A percentile compares a stretch with the other conserved stretches of the same genome.
phyloP scores from a whole-genome alignment of 2,113 vertebrate genomes.

The Myocastor coypus region DNA sequence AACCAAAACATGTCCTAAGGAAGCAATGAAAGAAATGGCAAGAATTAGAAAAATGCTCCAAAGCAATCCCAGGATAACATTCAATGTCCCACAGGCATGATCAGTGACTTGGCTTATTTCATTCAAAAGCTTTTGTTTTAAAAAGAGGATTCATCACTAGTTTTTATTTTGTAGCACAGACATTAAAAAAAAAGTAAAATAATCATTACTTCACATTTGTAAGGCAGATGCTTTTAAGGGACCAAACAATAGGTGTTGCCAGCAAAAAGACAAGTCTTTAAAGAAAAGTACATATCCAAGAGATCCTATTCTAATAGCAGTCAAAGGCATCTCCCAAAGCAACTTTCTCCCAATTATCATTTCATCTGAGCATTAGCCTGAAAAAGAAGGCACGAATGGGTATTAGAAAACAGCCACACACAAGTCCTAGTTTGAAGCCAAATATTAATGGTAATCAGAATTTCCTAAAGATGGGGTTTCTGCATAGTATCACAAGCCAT shows the following conservation, averaged over 20 bases:
- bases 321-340: background rate
- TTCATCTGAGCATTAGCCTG: background rate
- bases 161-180: slow-evolving; percentile 7
- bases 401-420: background rate
- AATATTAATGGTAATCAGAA: background rate
- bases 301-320: background rate
- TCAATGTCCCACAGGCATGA: background rate
- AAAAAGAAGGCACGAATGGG: background rate
- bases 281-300: background rate
- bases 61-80: background rate
- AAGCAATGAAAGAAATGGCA: slow-evolving; percentile 3
- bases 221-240: slow-evolving; percentile 6
- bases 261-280: background rate
- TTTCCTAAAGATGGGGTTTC: slow-evolving; percentile 20
- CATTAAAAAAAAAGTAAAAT: slow-evolving; percentile 29
- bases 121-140: slow-evolving; percentile 24
- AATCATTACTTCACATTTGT: background rate
- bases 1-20: background rate
- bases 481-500: background rate
- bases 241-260: background rate
- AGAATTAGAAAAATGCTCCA: slow-evolving; percentile 42
- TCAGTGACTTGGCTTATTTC: background rate
- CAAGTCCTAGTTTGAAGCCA: background rate
- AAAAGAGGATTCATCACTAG: slow-evolving; percentile 6
- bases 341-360: background rate